Evolutionary conservation across 1,140 invertebrate genomes (phyloP), one percentile per base, ranked within the genome.

Genomic region (Drosophila takahashii): DNA sequence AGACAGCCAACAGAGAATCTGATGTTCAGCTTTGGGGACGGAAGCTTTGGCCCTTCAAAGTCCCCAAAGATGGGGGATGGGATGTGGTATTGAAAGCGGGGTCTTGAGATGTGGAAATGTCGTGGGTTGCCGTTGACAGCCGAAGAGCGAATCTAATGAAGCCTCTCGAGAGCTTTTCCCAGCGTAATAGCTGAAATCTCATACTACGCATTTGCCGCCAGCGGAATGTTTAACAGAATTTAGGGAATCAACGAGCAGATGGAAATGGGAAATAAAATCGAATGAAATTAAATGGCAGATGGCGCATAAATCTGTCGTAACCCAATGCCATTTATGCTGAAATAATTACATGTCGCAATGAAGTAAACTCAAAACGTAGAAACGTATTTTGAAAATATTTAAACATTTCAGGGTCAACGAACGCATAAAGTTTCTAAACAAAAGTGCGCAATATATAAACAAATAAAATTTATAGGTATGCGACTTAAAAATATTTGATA

Each of bases 131-230:
- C 50, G 62, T 60, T 74, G 72, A 66, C 73, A 77, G 48, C 42
- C 73, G 29, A n/a, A 42, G 32, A 77, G 62, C 62, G 73, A 56
- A 53, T 71, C 74, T 61, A 77, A 77, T 77, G 64, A 77, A 77
- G 56, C 45, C 75, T 70, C 75, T 53, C 22, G 74, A 77, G 73
- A 60, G 56, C 45, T 56, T 29, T 32, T 44, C 29, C 26, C 61
- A 27, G 37, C 36, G 22, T 51, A 66, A 56, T 57, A 66, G 41
- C 71, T 75, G 61, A 66, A 56, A 75, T 75, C 53, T 51, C 65
- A 70, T 48, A 18, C 64, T 16, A 44, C 42, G 61, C 47, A 64
- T 16, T 18, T 26, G 45, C 47, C 41, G 18, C 41, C 1, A 42
- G 44, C 44, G 58, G 44, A 64, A 51, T 64, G 64, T 26, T 51